These are phyloP conservation scores for Coelopa frigida DNA, from an alignment of 1,140 invertebrate genomes.

Conservation along the genomic window DNA sequence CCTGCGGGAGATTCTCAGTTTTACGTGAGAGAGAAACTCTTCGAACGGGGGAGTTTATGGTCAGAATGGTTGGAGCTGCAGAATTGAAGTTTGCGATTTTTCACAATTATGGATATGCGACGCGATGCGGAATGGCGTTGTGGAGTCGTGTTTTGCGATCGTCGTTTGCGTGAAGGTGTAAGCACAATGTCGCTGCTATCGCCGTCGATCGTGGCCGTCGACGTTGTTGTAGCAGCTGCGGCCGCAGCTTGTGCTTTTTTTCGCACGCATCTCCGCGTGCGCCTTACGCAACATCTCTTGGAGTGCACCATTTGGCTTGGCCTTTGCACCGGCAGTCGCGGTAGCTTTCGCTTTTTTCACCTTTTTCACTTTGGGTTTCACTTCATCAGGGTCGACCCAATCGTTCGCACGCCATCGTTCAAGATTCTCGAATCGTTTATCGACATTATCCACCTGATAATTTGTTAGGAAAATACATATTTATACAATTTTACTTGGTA, in stretches of 20 bases:
- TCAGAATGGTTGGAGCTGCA: conserved; percentile 11
- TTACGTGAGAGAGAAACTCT: not conserved
- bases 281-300: conserved; percentile 28
- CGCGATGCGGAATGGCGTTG: not conserved
- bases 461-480: not conserved
- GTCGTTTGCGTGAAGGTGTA: conserved; percentile 8
- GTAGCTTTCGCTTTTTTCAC: conserved; percentile 18
- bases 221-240: not conserved
- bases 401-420: conserved; percentile 45
- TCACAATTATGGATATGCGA: conserved; percentile 9
- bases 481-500: too few species aligned
- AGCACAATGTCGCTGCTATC: too few species aligned
- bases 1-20: too few species aligned
- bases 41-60: conserved; percentile 1
- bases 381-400: conserved; percentile 49
- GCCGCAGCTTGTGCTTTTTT: conserved; percentile 1
- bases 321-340: conserved; percentile 5
- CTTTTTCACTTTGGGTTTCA: conserved; percentile 15
- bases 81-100: conserved; percentile 13
- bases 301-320: conserved; percentile 24
- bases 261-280: conserved; percentile 24
- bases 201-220: too few species aligned
- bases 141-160: not conserved
- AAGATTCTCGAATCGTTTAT: conserved; percentile 50
- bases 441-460: conserved; percentile 45